phyloP scores from a whole-genome alignment of 2,113 vertebrate species.

The Plestiodon gilberti region DNA sequence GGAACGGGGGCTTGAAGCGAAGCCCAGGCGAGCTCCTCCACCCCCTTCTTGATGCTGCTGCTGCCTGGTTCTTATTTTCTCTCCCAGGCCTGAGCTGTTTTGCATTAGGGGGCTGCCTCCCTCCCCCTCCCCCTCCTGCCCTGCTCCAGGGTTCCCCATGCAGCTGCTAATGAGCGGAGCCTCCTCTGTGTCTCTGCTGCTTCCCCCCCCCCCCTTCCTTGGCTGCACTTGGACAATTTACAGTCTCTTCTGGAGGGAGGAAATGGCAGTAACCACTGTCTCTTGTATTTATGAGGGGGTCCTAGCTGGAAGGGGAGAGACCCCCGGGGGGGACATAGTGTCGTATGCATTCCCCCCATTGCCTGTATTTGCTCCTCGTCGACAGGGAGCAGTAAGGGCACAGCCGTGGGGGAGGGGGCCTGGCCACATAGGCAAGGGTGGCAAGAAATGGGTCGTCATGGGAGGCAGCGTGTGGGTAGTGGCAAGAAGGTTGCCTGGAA shows the following conservation, averaged over 20 bases:
- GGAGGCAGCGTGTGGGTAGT: no score
- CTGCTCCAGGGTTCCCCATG: conserved; percentile 63
- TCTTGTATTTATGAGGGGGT: conserved; percentile 72
- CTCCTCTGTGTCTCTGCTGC: conserved; percentile 36
- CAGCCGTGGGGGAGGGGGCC: no score
- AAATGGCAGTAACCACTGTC: conserved; percentile 71
- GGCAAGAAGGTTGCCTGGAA: background rate
- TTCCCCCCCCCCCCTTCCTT: conserved; percentile 63
- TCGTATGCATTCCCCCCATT: no score
- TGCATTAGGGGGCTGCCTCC: conserved; percentile 59
- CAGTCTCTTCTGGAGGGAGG: conserved; percentile 71
- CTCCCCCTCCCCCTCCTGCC: conserved; percentile 14
- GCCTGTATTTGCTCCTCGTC: background rate
- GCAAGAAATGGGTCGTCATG: background rate
- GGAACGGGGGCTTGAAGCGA: background rate
- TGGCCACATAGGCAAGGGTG: background rate
- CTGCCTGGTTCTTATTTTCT: conserved; percentile 69
- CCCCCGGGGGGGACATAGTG: background rate
- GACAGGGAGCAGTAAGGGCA: no score
- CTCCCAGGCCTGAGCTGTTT: conserved; percentile 70
- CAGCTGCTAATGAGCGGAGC: conserved; percentile 72
- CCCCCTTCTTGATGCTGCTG: background rate
- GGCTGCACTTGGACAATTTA: conserved; percentile 70
- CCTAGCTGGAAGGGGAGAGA: conserved; percentile 38
- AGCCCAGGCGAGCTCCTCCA: conserved; percentile 38